Conservation (phyloP, 2,113 vertebrate species). For the Excalfactoria chinensis region DNA sequence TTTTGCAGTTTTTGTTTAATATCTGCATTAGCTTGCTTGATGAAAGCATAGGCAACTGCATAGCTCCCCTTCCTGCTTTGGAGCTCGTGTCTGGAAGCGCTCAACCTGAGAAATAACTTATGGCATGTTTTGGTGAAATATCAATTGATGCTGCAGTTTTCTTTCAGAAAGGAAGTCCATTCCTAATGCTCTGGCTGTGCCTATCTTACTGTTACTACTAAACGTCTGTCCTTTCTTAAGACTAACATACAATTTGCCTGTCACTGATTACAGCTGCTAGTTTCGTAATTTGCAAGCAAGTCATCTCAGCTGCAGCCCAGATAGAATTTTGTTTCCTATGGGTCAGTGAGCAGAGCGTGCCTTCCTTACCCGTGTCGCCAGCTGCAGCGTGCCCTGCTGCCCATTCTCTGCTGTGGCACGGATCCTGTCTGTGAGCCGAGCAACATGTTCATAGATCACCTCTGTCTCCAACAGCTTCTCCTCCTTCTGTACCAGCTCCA, state of each 20-base stretch:
- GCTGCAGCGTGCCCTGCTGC: slow-evolving; percentile 79
- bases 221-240: background rate
- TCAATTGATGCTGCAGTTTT: background rate
- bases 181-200: background rate
- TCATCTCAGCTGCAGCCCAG: slow-evolving; percentile 20
- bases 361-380: slow-evolving; percentile 85
- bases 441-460: slow-evolving; percentile 86
- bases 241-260: background rate
- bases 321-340: fast-evolving
- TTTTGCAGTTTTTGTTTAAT: no score
- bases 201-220: fast-evolving
- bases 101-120: background rate
- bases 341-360: background rate
- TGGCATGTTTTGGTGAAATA: background rate
- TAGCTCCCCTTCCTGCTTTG: no score
- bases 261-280: background rate
- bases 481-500: slow-evolving; percentile 83
- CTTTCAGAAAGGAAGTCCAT: background rate
- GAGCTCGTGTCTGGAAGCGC: background rate
- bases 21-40: no score
- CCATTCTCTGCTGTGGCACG: slow-evolving; percentile 65
- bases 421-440: slow-evolving; percentile 76
- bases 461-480: slow-evolving; percentile 86
- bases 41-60: no score
- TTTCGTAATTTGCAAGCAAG: slow-evolving; percentile 26